Evolutionary conservation across 2,888 invertebrate species (phyloP), one percentile per base, ranked within the genome.

Genomic region (Nasonovia ribisnigri): DNA sequence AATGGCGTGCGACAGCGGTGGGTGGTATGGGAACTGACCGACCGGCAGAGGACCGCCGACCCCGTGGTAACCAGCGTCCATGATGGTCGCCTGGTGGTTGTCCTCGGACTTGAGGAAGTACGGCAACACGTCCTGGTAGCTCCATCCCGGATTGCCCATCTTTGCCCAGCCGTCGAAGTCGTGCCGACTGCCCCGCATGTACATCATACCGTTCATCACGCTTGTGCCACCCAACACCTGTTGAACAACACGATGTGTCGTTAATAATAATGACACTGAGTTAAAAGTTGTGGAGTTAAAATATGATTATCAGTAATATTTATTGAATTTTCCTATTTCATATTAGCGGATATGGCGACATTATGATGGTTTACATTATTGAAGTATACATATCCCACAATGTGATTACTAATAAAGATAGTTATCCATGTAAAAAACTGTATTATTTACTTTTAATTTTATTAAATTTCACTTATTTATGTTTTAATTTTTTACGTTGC

Each of bases 141-240:
- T 97, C 99, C 99, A 99, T 91, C 98, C 98, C 26, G 97, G 97
- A 96, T 98, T 98, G 20, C 99, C 99, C 94, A 97, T 96, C 0
- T 97, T 97, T 0, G 98, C 98, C 99, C 99, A 99, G 94, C 97
- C 96, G 95, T 99, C 98, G 96, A 97, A 99, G 96, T 99, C 99
- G 94, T 97, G 97, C 48, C 97, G 97, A 94, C 98, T 97, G 1
- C 99, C 99, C 51, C 99, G 96, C 95, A 99, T 98, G 96, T 99
- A 99, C 97, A 98, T 98, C 99, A 99, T 99, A 46, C 99, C 99
- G 96, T 99, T 99, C 96, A 99, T 97, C 0, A 98, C 98, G 36
- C 98, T 98, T 0, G 98, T 98, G 0, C 99, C 99, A 13, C 99
- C 99, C 24, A 98, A 96, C 0, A 98, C 98, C 97, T 97, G 95